These are phyloP conservation scores for Vollenhovia emeryi DNA, from an alignment of 1,140 invertebrate species.

Conservation along the genomic window DNA sequence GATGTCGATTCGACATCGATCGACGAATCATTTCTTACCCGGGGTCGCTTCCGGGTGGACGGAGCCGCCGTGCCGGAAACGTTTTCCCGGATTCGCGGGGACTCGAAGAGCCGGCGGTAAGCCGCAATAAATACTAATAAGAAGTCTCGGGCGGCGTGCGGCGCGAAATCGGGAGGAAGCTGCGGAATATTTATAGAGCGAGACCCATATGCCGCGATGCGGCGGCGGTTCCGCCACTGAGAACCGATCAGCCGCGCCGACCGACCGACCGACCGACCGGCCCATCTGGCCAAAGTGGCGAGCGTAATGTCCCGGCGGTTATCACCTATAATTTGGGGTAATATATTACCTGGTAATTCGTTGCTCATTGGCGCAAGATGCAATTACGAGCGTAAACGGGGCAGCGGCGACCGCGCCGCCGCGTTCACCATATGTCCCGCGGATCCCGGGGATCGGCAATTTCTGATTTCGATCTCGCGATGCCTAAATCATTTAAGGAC, in stretches of 20 bases:
- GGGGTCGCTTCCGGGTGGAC: too few species aligned
- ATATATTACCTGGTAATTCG: conserved; percentile 85
- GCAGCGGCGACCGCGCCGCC: conserved; percentile 54
- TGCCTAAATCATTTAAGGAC: conserved; percentile 73
- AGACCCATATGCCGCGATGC: conserved; percentile 79
- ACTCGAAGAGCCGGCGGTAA: not conserved
- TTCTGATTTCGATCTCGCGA: conserved; percentile 70
- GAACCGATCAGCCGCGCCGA: conserved; percentile 70
- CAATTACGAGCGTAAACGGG: conserved; percentile 80
- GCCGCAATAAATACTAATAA: conserved; percentile 36
- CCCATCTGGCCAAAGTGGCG: conserved; percentile 84
- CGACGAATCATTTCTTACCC: too few species aligned
- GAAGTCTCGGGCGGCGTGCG: not conserved
- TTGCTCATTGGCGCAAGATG: conserved; percentile 83
- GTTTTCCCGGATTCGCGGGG: not conserved
- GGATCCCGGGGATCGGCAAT: conserved; percentile 60
- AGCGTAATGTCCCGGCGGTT: conserved; percentile 83
- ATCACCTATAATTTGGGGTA: conserved; percentile 85
- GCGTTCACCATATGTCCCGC: conserved; percentile 82
- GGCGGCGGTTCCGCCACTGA: conserved; percentile 74
- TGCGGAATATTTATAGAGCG: conserved; percentile 79
- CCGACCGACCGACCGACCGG: conserved; percentile 64
- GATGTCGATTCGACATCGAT: too few species aligned
- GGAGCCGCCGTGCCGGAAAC: too few species aligned
- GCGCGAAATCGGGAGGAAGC: conserved; percentile 58